Evolutionary conservation across 2,113 vertebrate genomes (phyloP), one percentile per base, ranked within the genome.

Genomic region (Clarias gariepinus): DNA sequence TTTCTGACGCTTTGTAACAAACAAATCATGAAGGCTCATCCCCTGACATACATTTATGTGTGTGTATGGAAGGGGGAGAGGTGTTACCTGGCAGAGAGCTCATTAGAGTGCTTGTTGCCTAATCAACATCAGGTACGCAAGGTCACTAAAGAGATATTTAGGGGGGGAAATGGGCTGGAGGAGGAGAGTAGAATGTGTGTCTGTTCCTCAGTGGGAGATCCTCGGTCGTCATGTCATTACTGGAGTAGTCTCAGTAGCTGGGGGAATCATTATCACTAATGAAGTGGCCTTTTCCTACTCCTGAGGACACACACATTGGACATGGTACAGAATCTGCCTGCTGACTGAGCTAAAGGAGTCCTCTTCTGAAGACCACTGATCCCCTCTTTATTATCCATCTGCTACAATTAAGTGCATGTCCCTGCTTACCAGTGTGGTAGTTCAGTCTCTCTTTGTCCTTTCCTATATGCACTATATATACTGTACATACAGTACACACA

Each of bases 71-170:
- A 1, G 47, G 28, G 47, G 41, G 1, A 53, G 33, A 23, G 63
- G 1, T 33, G 55, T 21, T 33, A 66, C 57, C 73, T 36, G 33
- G 80, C 41, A 90, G 94, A 94, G 93, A 93, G 86, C 92, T 95
- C 93, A 94, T 95, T 95, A 95, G 53, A 86, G 87, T 85, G 91
- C 91, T 92, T 93, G 91, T 89, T 94, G 85, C 4, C 89, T 94
- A 95, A 95, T 94, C 91, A 94, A 90, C 36, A 68, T 73, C 82
- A 86, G 69, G 66, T 79, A 61, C 33, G 73, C 21, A 25, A 52
- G 83, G 63, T 69, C 55, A 84, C 52, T 78, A 69, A 85, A 73
- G 53, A 74, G 73, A 79, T 61, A 41, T 47, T 47, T 47, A 47
- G 33, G 33, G 33, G 33, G 33, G 33, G 33, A 36, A 36, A 36